A percentile compares a stretch with the other conserved stretches of the same genome.
Evolutionary conservation across 2,113 vertebrate genomes (phyloP).

Genomic region (Pyxicephalus adspersus): DNA sequence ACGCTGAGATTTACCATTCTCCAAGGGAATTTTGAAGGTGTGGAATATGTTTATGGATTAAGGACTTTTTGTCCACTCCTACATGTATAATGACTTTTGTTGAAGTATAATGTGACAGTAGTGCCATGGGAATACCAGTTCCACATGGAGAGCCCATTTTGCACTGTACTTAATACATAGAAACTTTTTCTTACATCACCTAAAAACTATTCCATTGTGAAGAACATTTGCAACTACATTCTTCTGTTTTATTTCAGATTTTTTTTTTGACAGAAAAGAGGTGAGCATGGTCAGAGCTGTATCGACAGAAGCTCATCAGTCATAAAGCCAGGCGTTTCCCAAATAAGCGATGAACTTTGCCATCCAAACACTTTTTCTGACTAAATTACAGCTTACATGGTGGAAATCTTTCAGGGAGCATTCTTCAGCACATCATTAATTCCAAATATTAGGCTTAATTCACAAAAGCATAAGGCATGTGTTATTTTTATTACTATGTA

Average conservation of each 20-base stretch:
- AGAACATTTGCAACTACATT: neutral
- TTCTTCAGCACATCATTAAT: neutral
- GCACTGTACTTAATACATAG: neutral
- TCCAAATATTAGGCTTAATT: neutral
- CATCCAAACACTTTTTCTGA: constrained; percentile 2
- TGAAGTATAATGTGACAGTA: neutral
- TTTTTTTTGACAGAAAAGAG: constrained; percentile 1
- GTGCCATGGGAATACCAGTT: neutral
- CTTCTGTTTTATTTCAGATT: constrained; percentile 20
- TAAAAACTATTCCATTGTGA: constrained; percentile 14
- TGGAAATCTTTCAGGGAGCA: neutral
- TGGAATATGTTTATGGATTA: constrained; percentile 48
- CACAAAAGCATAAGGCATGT: too few relatives aligned
- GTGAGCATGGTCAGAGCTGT: neutral
- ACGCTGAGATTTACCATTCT: constrained; percentile 34
- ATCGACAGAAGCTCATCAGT: neutral
- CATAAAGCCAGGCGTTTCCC: constrained; percentile 4
- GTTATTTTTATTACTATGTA: too few relatives aligned
- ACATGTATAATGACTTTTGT: constrained; percentile 23
- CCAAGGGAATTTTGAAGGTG: constrained; percentile 44
- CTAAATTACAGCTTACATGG: neutral
- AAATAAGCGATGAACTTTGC: constrained; percentile 3
- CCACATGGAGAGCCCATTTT: neutral
- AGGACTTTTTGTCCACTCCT: constrained; percentile 37
- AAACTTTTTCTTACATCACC: constrained; percentile 18